Base-by-base conservation (phyloP, 2,113 vertebrate genomes). In the Gila orcuttii region DNA sequence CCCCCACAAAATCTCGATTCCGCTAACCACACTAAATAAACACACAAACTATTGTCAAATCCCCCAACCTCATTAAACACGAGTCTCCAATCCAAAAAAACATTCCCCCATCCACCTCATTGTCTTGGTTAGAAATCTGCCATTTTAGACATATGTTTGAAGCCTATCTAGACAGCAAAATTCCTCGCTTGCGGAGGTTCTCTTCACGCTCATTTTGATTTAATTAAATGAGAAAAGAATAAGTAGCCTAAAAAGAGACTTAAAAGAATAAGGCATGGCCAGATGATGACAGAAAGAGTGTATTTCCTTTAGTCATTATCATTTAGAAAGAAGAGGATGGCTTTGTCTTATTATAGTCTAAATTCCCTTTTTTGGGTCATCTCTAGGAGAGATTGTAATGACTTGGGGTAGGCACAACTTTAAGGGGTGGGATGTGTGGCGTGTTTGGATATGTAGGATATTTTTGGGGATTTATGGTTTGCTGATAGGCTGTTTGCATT, bases 321-420 rank as follows among this genome's bases (percentile, higher is more conserved):
- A 86, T 47, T 68, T 57, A 15, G 50, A 60, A 64, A 69, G 76
- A 45, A 3, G 57, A 66, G 59, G 74, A 64, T 47, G 25, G 59
- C 60, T 82, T 81, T 88, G 50, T 59, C 64, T 73, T 64, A 66
- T 87, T 80, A 39, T 66, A 82, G 79, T 71, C 77, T 69, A 87
- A 91, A 92, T 93, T 89, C 87, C 88, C 87, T 94, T 92, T 93
- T 91, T 90, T 89, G 89, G 88, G 90, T 84, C 60, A 42, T 83
- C 78, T 6, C 64, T 88, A 86, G 88, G 87, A 85, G 83, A 88
- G 91, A 92, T 88, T 92, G 89, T 90, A 84, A 88, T 84, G 45
- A 90, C 88, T 88, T 73, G 85, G 60, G 68, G 36, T 91, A 88
- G 79, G 47, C 87, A 82, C 85, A 50, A 88, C 88, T 89, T 91